Evolutionary conservation across 2,888 invertebrate genomes (phyloP), one percentile per base, ranked within the genome.

Genomic region (Brenthis daphne): DNA sequence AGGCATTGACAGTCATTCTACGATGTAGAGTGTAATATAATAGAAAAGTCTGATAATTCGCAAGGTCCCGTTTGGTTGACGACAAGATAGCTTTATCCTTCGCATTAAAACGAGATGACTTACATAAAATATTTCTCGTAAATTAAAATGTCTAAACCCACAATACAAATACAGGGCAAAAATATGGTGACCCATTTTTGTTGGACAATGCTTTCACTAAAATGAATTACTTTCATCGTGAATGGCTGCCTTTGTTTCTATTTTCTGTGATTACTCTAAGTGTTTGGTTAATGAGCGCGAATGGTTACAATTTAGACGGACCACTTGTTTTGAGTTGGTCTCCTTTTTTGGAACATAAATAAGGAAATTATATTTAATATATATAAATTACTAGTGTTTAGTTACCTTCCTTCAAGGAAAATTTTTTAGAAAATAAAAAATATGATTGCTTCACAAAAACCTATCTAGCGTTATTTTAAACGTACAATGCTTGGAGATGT

Each of bases 121-220:
- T 57, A 69, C 48, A 61, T 65, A 57, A 61, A 69, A 65, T 65
- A 63, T 69, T 65, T 69, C 56, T 29, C 53, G 11, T 29, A 65
- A 67, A 67, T 70, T 64, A 67, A 67, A 70, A 55, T n/a, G 47
- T 64, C 58, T 56, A 43, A 43, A 69, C 53, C 55, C 51, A 61
- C 51, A 69, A 67, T 67, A 67, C 57, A 72, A 64, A 68, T 60
- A 65, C 50, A 60, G 77, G 71, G 75, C 75, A 74, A 76, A 77
- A 77, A 79, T 82, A 79, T 77, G 76, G 77, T 83, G 85, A 85
- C 87, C 86, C 77, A 80, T 79, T 86, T 85, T 72, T 73, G 69
- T 66, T 79, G 78, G 76, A 83, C 83, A 84, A 84, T 81, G 81
- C 78, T 82, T 78, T 74, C 76, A 79, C 80, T 77, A 78, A 81